phyloP scores from a whole-genome alignment of 2,888 invertebrate species.

The Calliphora vomitoria region DNA sequence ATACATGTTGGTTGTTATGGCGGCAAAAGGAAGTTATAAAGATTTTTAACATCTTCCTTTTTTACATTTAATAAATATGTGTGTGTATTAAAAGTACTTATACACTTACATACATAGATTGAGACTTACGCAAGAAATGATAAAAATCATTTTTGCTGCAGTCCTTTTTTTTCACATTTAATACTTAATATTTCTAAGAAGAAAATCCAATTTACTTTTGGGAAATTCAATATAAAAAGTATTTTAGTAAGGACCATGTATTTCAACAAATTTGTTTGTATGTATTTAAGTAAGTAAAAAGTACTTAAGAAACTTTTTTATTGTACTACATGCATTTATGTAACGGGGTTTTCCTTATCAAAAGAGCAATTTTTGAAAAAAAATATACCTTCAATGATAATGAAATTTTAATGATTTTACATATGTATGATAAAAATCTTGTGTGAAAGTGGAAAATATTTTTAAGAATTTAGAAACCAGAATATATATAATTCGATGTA shows the following conservation, averaged over 20 bases:
- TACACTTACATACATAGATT: not conserved
- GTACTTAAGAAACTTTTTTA: not conserved
- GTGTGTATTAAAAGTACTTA: slow-evolving; percentile 7
- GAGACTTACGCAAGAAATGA: not conserved
- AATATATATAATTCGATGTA: too few species aligned
- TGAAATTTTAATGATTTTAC: too few species aligned
- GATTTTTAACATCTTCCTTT: slow-evolving; percentile 29
- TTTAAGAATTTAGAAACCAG: too few species aligned
- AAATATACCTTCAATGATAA: too few species aligned
- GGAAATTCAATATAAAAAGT: slow-evolving; percentile 12
- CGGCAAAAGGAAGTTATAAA: slow-evolving; percentile 45
- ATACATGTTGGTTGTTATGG: slow-evolving; percentile 40
- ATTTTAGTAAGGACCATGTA: slow-evolving; percentile 8
- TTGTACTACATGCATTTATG: too few species aligned
- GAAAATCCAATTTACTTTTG: slow-evolving; percentile 46
- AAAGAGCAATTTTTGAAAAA: too few species aligned
- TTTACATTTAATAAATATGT: not conserved
- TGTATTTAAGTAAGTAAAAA: not conserved
- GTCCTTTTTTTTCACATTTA: slow-evolving; percentile 1
- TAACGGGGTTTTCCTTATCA: too few species aligned
- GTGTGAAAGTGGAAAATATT: too few species aligned
- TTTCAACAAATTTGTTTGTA: not conserved
- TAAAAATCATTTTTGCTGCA: slow-evolving; percentile 51
- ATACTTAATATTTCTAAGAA: slow-evolving; percentile 12
- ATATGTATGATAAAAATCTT: too few species aligned